phyloP scores from a whole-genome alignment of 2,888 invertebrate genomes.

The Phengaris arion region DNA sequence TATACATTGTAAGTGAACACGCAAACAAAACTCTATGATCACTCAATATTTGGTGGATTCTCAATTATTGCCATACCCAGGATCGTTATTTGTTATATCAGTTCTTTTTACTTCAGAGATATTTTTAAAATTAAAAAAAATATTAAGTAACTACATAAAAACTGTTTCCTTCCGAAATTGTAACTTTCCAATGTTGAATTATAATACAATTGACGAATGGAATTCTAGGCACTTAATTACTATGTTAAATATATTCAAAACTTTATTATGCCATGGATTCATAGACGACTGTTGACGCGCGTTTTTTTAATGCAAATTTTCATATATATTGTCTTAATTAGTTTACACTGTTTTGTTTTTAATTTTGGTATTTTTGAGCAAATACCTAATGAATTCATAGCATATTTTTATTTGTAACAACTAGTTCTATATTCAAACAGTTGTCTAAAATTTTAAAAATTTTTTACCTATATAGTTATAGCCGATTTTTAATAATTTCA shows the following conservation, averaged over 20 bases:
- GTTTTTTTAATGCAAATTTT: background rate
- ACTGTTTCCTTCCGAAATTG: background rate
- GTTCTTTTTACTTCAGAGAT: background rate
- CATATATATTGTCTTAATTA: background rate
- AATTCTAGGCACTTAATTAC: conserved; percentile 33
- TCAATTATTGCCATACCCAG: background rate
- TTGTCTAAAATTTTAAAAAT: conserved; percentile 23
- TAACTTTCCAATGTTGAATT: conserved; percentile 11
- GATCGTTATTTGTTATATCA: background rate
- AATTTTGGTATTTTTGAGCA: background rate
- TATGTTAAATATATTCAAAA: conserved; percentile 26
- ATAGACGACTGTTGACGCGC: conserved; percentile 8
- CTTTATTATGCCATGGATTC: conserved; percentile 15
- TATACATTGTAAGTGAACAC: background rate
- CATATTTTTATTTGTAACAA: conserved; percentile 6
- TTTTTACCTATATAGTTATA: conserved; percentile 4
- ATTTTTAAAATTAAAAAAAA: background rate
- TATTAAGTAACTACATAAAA: background rate
- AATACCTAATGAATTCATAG: conserved; percentile 8
- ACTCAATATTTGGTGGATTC: background rate
- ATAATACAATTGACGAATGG: conserved; percentile 26
- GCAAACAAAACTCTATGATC: conserved; percentile 18
- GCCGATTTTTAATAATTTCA: conserved; percentile 21
- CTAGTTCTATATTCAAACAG: conserved; percentile 27
- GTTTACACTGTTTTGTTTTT: background rate